Conservation (phyloP, 2,888 invertebrate species). For the Deladenus siricidicola region DNA sequence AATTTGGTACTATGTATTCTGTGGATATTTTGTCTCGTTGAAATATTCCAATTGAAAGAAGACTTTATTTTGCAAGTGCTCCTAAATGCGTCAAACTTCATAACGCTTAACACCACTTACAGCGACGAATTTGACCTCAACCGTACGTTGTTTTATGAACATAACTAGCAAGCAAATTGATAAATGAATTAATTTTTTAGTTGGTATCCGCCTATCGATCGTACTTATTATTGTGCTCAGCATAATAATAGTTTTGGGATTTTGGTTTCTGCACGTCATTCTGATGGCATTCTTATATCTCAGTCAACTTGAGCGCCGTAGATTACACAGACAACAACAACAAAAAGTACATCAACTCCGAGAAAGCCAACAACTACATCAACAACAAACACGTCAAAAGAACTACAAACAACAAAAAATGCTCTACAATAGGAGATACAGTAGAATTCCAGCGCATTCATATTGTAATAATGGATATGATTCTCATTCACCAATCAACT, state of each 20-base stretch:
- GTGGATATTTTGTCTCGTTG: slow-evolving; percentile 24
- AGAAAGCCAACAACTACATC: too few species aligned
- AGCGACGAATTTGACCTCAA: neutral
- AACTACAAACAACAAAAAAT: too few species aligned
- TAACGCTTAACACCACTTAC: neutral
- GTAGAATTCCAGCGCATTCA: too few species aligned
- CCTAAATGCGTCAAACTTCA: neutral
- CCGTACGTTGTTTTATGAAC: neutral
- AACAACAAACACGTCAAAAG: too few species aligned
- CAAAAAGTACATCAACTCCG: too few species aligned
- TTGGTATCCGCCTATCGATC: slow-evolving; percentile 22
- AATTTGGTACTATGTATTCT: slow-evolving; percentile 22
- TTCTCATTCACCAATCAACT: too few species aligned
- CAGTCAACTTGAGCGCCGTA: too few species aligned
- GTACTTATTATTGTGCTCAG: slow-evolving; percentile 14
- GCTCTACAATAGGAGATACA: too few species aligned
- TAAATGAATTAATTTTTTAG: slow-evolving; percentile 6
- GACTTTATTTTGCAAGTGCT: neutral
- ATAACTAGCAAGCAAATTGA: neutral
- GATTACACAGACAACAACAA: too few species aligned
- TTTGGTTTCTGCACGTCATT: slow-evolving; percentile 31
- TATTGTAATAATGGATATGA: too few species aligned
- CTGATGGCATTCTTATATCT: slow-evolving; percentile 25
- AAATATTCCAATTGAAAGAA: neutral
- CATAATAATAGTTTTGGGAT: slow-evolving; percentile 18